Base-by-base conservation (phyloP, 2,888 invertebrate species). In the Chrysolina oricalcia region DNA sequence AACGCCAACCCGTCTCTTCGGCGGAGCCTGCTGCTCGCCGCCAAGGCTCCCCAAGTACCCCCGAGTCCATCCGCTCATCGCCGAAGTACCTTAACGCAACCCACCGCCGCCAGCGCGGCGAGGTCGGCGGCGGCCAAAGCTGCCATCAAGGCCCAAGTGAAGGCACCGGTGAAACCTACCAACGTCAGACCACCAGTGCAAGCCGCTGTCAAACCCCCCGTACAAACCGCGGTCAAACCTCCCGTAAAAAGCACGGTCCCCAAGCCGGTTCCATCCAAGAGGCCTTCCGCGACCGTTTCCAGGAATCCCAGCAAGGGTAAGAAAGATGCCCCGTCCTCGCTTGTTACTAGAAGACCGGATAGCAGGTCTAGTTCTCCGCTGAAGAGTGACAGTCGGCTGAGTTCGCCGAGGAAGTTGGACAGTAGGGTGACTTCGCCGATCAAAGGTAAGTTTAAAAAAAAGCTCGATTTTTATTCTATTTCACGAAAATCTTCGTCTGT, bases 21-120 rank as follows among this genome's bases (percentile, higher is more conserved):
- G 21, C 87, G 90, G 73, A 91, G 90, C 83, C 86, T 91, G 17
- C 82, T 91, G 27, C 88, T 91, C 64, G 91, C 91, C 6, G 90
- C 91, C 1, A 89, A 90, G 76, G 89, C 90, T 2, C 90, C 91
- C 2, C 90, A 90, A 89, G 83, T 85, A 65, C 85, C 85, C 87
- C 88, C 91, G 82, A 91, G 67, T 90, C 91, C 85, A 88, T 90
- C 75, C 86, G 89, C 81, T 85, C 87, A 85, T 87, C 90, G 85
- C 87, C 90, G 62, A 87, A 90, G 83, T 73, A 88, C 88, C 41
- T 80, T 89, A 41, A 92, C 92, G 86, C 91, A 90, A 80, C 91
- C 92, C 0, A 92, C 92, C 0, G 91, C 91, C 76, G 91, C 91
- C 0, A 92, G 92, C 81, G 90, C 90, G 0, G 92, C 92, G 0